Base-by-base conservation (phyloP, 1,140 invertebrate species). In the Apis cerana region DNA sequence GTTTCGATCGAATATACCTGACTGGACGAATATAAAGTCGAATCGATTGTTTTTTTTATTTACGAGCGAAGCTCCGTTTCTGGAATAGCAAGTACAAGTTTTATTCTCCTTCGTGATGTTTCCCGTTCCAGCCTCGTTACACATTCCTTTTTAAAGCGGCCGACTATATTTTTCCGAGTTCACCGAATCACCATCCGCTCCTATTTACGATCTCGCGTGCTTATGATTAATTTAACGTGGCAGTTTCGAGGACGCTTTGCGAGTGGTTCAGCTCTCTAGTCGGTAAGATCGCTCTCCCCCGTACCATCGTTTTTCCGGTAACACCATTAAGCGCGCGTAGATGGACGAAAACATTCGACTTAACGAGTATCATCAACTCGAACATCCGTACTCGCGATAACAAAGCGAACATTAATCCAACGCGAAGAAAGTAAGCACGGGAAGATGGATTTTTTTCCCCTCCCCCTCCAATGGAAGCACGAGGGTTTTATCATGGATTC, bases 31-130 rank as follows among this genome's bases (percentile, higher is more conserved):
- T 83, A 88, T 88, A 90, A 87, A 89, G 89, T 82, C 79, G 85
- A 85, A 90, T 90, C 87, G 85, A 90, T 90, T 89, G 85, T 76
- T 84, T 90, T 43, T 43, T 43, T 43, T 43, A 7, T 91, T 90
- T 90, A 90, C 87, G 88, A 89, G 33, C 72, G 62, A 81, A 72
- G 89, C 1, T 1, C 27, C 88, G 89, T 81, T 88, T 75, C 69
- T 84, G 52, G 89, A 87, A 89, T 90, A 85, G 85, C 58, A 62
- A 82, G 72, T 48, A 43, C 64, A 79, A 83, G 61, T 79, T 27
- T n/a, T 78, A 33, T 52, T 70, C 48, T 5, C 17, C n/a, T 23
- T 33, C n/a, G 33, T 67, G 64, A 77, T 78, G 58, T 68, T 62
- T 54, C 68, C 78, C 75, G 80, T 80, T 68, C 33, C 62, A 48